Base-by-base conservation (phyloP, 2,797 vertebrate genomes). In the Gadopsis bispinosus region DNA sequence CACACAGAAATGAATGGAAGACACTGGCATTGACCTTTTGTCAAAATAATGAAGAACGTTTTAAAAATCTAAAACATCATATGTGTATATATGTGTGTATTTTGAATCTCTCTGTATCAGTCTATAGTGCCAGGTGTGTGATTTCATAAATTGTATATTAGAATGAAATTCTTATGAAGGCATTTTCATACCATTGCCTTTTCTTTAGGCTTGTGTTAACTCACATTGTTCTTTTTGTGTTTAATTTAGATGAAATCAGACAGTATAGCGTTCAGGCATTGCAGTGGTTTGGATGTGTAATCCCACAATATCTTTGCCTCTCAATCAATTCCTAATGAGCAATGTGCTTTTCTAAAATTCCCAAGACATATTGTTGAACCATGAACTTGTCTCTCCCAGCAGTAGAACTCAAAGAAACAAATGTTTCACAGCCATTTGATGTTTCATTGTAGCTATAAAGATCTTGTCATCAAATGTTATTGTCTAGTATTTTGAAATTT, bases 261-360 rank as follows among this genome's bases (percentile, higher is more conserved):
- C 51, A 26, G 14, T 20, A 7, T 22, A 14, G 9, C 12, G n/a
- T 61, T 61, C 45, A 53, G 67, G 41, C 62, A 53, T 29, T 12
- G 22, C 48, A 53, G 29, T 39, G 22, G 17, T 77, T 86, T 75
- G 26, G 58, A 60, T 80, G 69, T 80, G 53, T 71, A 70, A 73
- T 82, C 51, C 50, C 48, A 55, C 50, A 10, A 29, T 73, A 13
- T 14, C 26, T 82, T 50, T 60, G 43, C 43, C 43, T 48, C 56
- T 63, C 68, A 76, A 84, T 89, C 83, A 59, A 69, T 89, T 77
- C 54, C 63, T 68, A 73, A 26, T 74, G 61, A 83, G 59, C 53
- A 76, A 4, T 70, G 69, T 62, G 69, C 69, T 69, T 68, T 76
- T 67, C 69, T 26, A 22, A 3, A 72, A 64, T 41, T 53, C 29